These are phyloP conservation scores for Torymus auratus DNA, from an alignment of 2,888 invertebrate species.

Conservation along the genomic window DNA sequence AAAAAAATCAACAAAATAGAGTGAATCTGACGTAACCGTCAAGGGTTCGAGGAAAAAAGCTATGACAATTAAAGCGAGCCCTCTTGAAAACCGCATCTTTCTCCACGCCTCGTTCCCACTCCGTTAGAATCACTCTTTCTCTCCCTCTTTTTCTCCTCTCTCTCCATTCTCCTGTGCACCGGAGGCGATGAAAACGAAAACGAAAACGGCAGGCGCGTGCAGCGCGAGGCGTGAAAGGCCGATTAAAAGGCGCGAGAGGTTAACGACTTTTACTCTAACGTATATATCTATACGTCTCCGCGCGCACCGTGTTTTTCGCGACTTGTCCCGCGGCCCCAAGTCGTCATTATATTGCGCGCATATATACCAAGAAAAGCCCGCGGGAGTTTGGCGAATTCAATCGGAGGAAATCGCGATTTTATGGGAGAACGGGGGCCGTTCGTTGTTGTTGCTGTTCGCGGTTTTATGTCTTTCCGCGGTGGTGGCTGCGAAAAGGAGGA, in stretches of 20 bases:
- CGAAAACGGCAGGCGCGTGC: neutral
- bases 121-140: neutral
- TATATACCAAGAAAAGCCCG: neutral
- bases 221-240: slow-evolving; percentile 34
- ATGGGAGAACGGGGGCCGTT: neutral
- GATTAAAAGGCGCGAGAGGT: slow-evolving; percentile 31
- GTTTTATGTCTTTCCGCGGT: too few relatives aligned
- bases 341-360: too few relatives aligned
- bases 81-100: neutral
- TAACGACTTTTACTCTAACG: slow-evolving; percentile 14
- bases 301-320: neutral
- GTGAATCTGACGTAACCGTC: too few relatives aligned
- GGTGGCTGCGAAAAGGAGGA: too few relatives aligned
- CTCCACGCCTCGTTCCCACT: neutral
- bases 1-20: too few relatives aligned
- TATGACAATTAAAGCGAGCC: too few relatives aligned
- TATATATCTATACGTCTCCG: neutral
- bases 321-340: too few relatives aligned
- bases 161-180: neutral
- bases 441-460: too few relatives aligned
- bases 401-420: slow-evolving; percentile 31
- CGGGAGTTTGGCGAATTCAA: slow-evolving; percentile 9
- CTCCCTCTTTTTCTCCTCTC: neutral
- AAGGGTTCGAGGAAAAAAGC: too few relatives aligned
- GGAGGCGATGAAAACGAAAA: slow-evolving; percentile 21